These are phyloP conservation scores for Hydrochoerus hydrochaeris DNA, from an alignment of 2,113 vertebrate genomes.

Conservation along the genomic window DNA sequence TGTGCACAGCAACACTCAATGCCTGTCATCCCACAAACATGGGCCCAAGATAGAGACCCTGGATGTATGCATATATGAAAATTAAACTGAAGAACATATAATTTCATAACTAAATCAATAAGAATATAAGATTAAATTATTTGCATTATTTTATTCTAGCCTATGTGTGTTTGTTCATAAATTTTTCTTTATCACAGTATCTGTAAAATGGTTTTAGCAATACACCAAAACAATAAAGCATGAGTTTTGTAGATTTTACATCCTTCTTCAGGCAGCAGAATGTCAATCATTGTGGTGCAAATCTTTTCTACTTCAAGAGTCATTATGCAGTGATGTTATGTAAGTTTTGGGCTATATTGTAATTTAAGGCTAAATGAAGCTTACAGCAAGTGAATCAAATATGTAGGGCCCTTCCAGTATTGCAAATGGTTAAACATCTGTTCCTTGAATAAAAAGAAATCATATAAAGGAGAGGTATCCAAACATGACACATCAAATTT, in stretches of 20 bases:
- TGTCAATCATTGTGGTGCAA: neutral
- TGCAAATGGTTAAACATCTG: neutral
- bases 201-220: neutral
- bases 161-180: neutral
- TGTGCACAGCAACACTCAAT: neutral
- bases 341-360: neutral
- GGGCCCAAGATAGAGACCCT: neutral
- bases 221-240: neutral
- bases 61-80: neutral
- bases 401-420: neutral
- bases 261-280: neutral
- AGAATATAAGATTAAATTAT: neutral
- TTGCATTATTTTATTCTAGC: neutral
- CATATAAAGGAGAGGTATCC: neutral
- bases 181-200: neutral
- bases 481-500: neutral
- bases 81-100: neutral
- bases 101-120: constrained; percentile 17
- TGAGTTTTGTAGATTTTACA: neutral
- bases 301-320: neutral
- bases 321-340: neutral
- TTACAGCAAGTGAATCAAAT: neutral
- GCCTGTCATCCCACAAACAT: neutral
- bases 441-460: neutral
- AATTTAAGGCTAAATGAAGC: neutral